Evolutionary conservation across 2,888 invertebrate genomes (phyloP), one percentile per base, ranked within the genome.

Genomic region (Apotomis capreana): DNA sequence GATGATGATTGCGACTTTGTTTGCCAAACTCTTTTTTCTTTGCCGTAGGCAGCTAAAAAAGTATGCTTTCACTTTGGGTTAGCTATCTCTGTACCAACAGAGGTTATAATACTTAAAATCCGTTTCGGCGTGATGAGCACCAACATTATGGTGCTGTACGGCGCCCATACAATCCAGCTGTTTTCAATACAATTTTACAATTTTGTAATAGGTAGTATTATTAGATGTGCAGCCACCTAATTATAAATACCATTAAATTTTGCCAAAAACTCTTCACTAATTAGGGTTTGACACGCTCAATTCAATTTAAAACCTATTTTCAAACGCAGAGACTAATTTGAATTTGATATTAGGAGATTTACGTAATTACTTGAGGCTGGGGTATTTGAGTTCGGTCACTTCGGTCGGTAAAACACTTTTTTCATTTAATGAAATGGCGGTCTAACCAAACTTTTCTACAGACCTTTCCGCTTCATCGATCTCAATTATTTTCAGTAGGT

Each of bases 391-490:
- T 46, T 68, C 57, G 26, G 57, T 57, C 9, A 68, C 15, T 46
- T 68, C 57, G 26, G 57, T 57, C 9, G 40, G 37, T 3, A 37
- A 51, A 51, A 51, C 59, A 59, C 58, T 59, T 67, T 58, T 69
- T 61, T 55, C 55, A 69, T 69, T 69, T 55, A 69, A 69, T 26
- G 26, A 26, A 26, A 2, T 26, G n/a, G 55, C 69, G 55, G 49
- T 68, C 46, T 65, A 8, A 9, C 6, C 12, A 13, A 65, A 55
- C 44, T 65, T 64, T 65, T 54, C 6, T 15, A 52, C 37, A 0
- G 54, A 55, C 54, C 55, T 36, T 55, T 65, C 64, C 64, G 64
- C 46, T 65, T 65, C 64, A 65, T 55, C 55, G 55, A 55, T 65
- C 46, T 57, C 57, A 57, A 65, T 57, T 65, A 57, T 65, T 65